Evolutionary conservation across 2,797 vertebrate species (phyloP), one percentile per base, ranked within the genome.

Genomic region (Amazona finschi): DNA sequence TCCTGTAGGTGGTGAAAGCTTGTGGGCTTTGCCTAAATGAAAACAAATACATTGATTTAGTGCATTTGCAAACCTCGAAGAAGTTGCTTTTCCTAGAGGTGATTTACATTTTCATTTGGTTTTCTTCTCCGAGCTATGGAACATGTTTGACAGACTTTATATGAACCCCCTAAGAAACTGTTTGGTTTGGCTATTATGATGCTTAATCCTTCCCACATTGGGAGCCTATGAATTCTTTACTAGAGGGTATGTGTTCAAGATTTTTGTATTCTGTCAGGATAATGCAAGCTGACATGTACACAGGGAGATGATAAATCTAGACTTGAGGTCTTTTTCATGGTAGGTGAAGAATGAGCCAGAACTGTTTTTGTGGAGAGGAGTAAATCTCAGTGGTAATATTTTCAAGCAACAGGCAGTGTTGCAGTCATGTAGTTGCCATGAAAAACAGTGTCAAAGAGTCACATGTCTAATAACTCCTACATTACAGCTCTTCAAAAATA

Each of bases 1-100:
- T 67, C 81, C 87, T 96, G 87, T 95, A 92, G 87, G 70, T 97
- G 88, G 73, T 95, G 90, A 94, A 87, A 74, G 12, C 89, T 71
- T 38, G 61, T 80, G 89, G 89, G 92, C 65, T 83, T 50, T 79
- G 75, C 72, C 85, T 83, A 79, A 67, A 83, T 60, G 28, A 85
- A 67, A 53, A 69, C 5, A 74, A 28, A 67, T 33, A 69, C 36
- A 89, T 62, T 50, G 28, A 52, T 74, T 88, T 69, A 88, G 64
- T 53, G 70, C 50, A 75, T 93, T 91, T 85, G 52, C 91, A 87
- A 72, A 92, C 52, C 44, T 84, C 82, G 53, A 87, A 93, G 72
- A 92, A 84, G 33, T 73, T 89, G 72, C 2, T 8, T 75, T 85
- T 87, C 94, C 92, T 82, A 82, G 73, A 86, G 64, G 71, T 84